Evolutionary conservation across 2,888 invertebrate genomes (phyloP), one percentile per base, ranked within the genome.

Genomic region (Furcula furcula): DNA sequence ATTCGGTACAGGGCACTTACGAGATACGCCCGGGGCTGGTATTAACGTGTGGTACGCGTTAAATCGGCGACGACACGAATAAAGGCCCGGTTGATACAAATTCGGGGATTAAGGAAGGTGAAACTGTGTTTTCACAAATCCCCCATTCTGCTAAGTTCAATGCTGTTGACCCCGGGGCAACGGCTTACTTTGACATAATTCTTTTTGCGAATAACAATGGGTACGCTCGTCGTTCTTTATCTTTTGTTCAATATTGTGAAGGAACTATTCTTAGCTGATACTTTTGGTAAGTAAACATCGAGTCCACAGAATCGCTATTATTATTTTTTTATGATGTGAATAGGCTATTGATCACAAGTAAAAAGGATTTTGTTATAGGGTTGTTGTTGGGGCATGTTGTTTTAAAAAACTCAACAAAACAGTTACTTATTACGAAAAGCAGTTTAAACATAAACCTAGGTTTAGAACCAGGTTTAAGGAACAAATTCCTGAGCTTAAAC

Each of bases 1-100:
- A 86, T 87, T 87, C 86, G 84, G 81, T 76, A 81, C 82, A 79
- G 71, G 76, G 69, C 79, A 79, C 76, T 76, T 81, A 77, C 75
- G 63, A 74, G 66, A 72, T 69, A 55, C 56, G 85, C 87, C 81
- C 34, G 56, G 39, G 77, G 86, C 72, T 43, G 45, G 75, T 81
- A 82, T 84, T 84, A 84, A 75, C 77, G 75, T 78, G 68, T 56
- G 52, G 56, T 44, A 46, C 51, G 46, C 55, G 65, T 68, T 75
- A 81, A 76, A 76, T 77, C 65, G 60, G 73, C 62, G 71, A 73
- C 69, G 73, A 81, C 75, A 69, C 61, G 66, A 65, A 62, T 66
- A 63, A 63, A 64, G 56, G 45, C 46, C 39, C 40, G 42, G 48
- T 45, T 49, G 49, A 42, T 40, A 56, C 51, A 54, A 55, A 53